These are phyloP conservation scores for Probosciger aterrimus DNA, from an alignment of 2,113 vertebrate genomes.

Conservation along the genomic window DNA sequence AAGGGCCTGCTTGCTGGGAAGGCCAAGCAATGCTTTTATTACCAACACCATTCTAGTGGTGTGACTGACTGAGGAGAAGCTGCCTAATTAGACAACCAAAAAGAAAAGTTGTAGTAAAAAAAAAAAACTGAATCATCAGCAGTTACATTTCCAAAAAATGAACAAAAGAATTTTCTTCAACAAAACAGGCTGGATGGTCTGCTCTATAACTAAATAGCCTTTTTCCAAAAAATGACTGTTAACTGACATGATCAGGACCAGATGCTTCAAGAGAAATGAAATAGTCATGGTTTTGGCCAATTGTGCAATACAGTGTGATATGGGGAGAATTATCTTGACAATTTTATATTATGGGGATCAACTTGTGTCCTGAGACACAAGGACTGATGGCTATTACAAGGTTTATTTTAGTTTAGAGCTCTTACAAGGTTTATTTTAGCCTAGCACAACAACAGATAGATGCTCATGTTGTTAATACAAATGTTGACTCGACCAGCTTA, in stretches of 20 bases:
- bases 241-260: background rate
- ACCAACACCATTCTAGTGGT: background rate
- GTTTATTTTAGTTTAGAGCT: background rate
- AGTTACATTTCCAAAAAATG: conserved; percentile 19
- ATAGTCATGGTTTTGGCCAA: conserved; percentile 1
- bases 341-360: conserved; percentile 4
- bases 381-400: background rate
- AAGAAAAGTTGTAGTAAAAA: background rate
- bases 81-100: background rate
- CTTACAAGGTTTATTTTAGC: conserved; percentile 41
- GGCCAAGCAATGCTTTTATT: background rate
- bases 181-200: background rate
- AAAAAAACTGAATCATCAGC: background rate
- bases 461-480: background rate
- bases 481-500: background rate
- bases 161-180: background rate
- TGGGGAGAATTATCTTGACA: conserved; percentile 7
- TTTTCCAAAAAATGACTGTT: conserved; percentile 22
- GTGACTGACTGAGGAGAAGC: background rate
- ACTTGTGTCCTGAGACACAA: background rate
- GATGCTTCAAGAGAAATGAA: conserved; percentile 16
- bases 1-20: background rate
- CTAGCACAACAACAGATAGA: background rate
- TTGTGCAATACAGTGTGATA: conserved; percentile 59
- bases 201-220: conserved; percentile 3